Conservation (phyloP, 2,888 invertebrate species). For the Acleris laterana region DNA sequence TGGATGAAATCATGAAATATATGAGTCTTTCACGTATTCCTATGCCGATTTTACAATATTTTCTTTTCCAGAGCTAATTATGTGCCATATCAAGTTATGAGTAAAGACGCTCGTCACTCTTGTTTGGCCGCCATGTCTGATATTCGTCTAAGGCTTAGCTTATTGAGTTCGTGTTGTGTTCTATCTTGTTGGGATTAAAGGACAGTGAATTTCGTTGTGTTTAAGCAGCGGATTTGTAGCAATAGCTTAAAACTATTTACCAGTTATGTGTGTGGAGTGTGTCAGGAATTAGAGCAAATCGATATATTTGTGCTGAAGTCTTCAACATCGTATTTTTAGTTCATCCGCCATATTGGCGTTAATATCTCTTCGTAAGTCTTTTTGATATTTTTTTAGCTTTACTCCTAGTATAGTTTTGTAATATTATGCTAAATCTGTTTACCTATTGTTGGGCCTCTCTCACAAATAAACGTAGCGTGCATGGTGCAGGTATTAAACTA, state of each 20-base stretch:
- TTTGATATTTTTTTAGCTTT: constrained; percentile 78
- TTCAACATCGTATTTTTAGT: constrained; percentile 84
- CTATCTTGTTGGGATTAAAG: constrained; percentile 77
- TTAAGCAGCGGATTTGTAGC: constrained; percentile 68
- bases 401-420: constrained; percentile 64
- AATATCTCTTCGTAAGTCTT: constrained; percentile 84
- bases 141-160: constrained; percentile 71
- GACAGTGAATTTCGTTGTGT: constrained; percentile 71
- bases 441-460: constrained; percentile 79
- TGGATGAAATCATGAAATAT: constrained; percentile 67
- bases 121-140: constrained; percentile 81
- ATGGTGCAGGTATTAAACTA: constrained; percentile 61
- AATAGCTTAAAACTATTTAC: constrained; percentile 67
- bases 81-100: constrained; percentile 64
- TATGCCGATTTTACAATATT: constrained; percentile 73
- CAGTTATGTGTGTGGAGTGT: constrained; percentile 74
- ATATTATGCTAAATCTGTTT: constrained; percentile 70
- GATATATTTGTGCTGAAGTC: constrained; percentile 76
- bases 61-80: constrained; percentile 68
- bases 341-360: constrained; percentile 89
- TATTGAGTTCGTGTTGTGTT: constrained; percentile 83
- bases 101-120: constrained; percentile 75
- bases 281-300: constrained; percentile 69
- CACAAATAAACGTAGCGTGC: constrained; percentile 65
- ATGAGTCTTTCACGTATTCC: constrained; percentile 64